phyloP scores from a whole-genome alignment of 2,797 vertebrate species.

The Poeciliopsis infans region DNA sequence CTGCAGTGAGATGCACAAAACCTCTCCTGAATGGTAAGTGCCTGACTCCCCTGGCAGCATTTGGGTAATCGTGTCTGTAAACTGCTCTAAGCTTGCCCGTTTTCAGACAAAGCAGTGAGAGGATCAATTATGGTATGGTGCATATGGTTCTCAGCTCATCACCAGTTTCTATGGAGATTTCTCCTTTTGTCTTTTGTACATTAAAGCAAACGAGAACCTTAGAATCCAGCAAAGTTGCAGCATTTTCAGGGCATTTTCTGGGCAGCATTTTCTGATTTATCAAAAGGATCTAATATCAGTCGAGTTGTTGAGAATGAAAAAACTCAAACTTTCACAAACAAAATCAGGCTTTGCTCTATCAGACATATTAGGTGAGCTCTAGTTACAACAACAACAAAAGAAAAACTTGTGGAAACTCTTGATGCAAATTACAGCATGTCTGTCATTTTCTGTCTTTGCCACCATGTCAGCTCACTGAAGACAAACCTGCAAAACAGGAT shows the following conservation, averaged over 20 bases:
- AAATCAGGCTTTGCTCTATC: not conserved
- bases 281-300: not conserved
- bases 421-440: not conserved
- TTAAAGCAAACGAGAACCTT: slow-evolving; percentile 16
- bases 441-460: slow-evolving; percentile 1
- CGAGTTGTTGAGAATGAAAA: not conserved
- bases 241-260: slow-evolving; percentile 3
- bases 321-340: not conserved
- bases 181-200: not conserved
- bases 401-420: not conserved
- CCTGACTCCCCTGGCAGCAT: slow-evolving; percentile 19
- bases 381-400: not conserved
- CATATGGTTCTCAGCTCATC: slow-evolving; percentile 9
- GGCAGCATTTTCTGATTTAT: not conserved
- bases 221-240: slow-evolving; percentile 3
- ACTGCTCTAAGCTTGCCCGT: not conserved
- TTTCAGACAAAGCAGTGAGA: slow-evolving; percentile 7
- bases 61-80: slow-evolving; percentile 5
- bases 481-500: slow-evolving; percentile 31
- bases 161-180: slow-evolving; percentile 22
- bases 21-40: slow-evolving; percentile 65
- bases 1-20: slow-evolving; percentile 51
- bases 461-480: not conserved
- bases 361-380: not conserved
- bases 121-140: slow-evolving; percentile 24